A percentile compares a stretch with the other conserved stretches of the same genome.
phyloP scores from a whole-genome alignment of 2,888 invertebrate genomes.

The Limenitis arthemis region DNA sequence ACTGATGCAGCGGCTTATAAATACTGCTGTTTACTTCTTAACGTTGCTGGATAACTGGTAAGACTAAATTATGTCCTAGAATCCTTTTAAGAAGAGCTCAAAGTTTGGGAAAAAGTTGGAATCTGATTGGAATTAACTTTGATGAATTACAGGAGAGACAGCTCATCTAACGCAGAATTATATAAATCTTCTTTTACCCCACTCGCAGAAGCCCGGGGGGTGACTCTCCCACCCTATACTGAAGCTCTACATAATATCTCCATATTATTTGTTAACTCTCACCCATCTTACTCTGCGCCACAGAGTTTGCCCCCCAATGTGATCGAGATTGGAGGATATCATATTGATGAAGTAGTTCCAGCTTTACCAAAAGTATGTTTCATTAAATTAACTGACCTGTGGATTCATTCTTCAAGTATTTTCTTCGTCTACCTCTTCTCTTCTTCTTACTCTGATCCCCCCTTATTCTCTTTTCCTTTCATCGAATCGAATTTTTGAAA shows the following conservation, averaged over 20 bases:
- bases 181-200: conserved; percentile 32
- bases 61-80: no score
- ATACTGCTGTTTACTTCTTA: conserved; percentile 22
- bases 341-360: conserved; percentile 36
- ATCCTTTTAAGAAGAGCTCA: no score
- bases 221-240: conserved; percentile 32
- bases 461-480: no score
- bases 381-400: no score
- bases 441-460: no score
- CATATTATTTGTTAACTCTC: conserved; percentile 40
- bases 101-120: no score
- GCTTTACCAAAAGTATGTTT: conserved; percentile 27
- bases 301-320: conserved; percentile 41
- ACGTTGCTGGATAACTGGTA: conserved; percentile 30
- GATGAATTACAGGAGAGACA: conserved; percentile 1
- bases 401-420: no score
- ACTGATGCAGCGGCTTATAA: conserved; percentile 34
- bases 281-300: conserved; percentile 36
- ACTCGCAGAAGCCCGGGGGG: conserved; percentile 34
- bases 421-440: no score
- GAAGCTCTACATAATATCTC: conserved; percentile 36
- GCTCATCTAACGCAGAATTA: conserved; percentile 15
- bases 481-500: no score
- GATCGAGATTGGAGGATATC: conserved; percentile 44
- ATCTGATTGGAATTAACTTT: not conserved